Evolutionary conservation across 2,113 vertebrate genomes (phyloP).

Genomic region (Nycticebus coucang): DNA sequence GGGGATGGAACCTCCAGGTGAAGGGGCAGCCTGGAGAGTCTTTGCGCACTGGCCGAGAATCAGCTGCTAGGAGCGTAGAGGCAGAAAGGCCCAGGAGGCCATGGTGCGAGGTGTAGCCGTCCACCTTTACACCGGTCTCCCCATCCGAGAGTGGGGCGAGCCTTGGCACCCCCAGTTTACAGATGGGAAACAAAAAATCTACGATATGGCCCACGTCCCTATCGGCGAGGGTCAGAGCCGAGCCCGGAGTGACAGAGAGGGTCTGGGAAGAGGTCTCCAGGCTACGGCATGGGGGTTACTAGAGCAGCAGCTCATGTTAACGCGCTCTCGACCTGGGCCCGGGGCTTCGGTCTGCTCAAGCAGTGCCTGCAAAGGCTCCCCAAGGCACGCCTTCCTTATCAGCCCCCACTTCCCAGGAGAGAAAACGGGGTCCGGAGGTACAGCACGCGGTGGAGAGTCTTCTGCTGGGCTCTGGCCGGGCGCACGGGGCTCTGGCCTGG

Average conservation of each 20-base stretch:
- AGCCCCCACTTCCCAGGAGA: neutral
- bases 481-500: neutral
- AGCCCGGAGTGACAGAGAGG: neutral
- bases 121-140: too few species aligned
- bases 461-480: too few species aligned
- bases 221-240: neutral
- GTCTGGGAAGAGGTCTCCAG: neutral
- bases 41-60: neutral
- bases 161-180: neutral
- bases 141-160: neutral
- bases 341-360: neutral
- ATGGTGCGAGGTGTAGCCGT: rapidly evolving
- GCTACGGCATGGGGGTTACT: neutral
- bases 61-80: neutral
- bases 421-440: neutral
- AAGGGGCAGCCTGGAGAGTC: neutral
- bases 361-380: neutral
- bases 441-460: neutral
- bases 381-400: neutral
- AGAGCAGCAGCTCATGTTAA: neutral
- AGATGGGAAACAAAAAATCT: neutral
- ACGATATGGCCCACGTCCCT: rapidly evolving
- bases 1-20: neutral
- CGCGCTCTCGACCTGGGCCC: neutral
- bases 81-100: neutral